Percentiles rank a stretch among this genome's conserved stretches.
phyloP scores from a whole-genome alignment of 2,888 invertebrate genomes.

The Crepidodera aurea region DNA sequence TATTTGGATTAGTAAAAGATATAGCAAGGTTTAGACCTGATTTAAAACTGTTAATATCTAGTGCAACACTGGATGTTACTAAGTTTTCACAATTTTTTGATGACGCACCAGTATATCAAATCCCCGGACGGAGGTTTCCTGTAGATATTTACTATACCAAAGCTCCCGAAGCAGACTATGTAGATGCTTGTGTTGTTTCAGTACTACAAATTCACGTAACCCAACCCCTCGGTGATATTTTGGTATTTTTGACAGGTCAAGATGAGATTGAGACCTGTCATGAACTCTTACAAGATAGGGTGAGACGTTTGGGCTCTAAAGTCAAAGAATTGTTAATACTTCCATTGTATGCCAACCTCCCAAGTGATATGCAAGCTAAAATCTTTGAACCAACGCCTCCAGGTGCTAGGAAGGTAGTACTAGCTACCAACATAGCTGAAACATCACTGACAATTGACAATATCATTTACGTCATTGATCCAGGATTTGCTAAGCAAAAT shows the following conservation, averaged over 20 bases:
- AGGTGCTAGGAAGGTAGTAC: slow-evolving; percentile 93
- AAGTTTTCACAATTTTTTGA: slow-evolving; percentile 99
- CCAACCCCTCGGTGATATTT: slow-evolving; percentile 93
- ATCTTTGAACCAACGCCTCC: slow-evolving; percentile 98
- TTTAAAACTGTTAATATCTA: slow-evolving; percentile 94
- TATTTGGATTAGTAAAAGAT: slow-evolving; percentile 97
- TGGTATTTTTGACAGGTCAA: slow-evolving; percentile 95
- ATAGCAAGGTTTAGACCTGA: slow-evolving; percentile 90
- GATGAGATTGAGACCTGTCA: slow-evolving; percentile 92
- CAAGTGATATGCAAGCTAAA: slow-evolving; percentile 98
- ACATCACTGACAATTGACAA: slow-evolving; percentile 99
- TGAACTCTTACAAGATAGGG: slow-evolving; percentile 88
- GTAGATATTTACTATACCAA: slow-evolving; percentile 99
- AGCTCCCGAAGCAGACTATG: slow-evolving; percentile 98
- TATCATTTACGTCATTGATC: slow-evolving; percentile 98
- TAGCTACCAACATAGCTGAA: slow-evolving; percentile 99
- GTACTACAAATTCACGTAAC: slow-evolving; percentile 98
- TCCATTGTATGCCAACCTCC: slow-evolving; percentile 97
- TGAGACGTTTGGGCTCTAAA: slow-evolving; percentile 90
- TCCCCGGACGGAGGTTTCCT: slow-evolving; percentile 93
- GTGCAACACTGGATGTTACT: slow-evolving; percentile 96
- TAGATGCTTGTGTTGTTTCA: slow-evolving; percentile 97
- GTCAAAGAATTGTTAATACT: slow-evolving; percentile 90
- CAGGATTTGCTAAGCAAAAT: slow-evolving; percentile 99
- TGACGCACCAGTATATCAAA: slow-evolving; percentile 96